A percentile compares a stretch with the other conserved stretches of the same genome.
These are phyloP conservation scores for Pangasianodon gigas DNA, from an alignment of 2,113 vertebrate species.

Conservation along the genomic window DNA sequence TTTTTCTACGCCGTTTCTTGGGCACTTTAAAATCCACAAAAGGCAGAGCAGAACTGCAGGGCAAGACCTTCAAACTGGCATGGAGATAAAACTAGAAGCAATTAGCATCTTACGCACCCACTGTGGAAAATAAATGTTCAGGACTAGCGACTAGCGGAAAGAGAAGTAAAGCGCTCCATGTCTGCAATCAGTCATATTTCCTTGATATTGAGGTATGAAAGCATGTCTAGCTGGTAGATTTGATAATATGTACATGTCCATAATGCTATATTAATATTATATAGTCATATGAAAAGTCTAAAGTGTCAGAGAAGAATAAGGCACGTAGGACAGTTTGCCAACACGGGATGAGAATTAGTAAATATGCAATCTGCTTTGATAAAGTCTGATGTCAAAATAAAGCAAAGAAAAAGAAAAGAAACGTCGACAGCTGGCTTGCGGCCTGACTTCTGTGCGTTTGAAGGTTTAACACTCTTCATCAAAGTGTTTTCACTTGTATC, in stretches of 20 bases:
- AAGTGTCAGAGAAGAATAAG: conserved; percentile 36
- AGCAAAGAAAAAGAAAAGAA: background rate
- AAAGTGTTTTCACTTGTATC: conserved; percentile 9
- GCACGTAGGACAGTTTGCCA: background rate
- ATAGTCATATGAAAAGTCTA: conserved; percentile 19
- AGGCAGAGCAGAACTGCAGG: background rate
- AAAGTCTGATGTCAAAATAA: background rate
- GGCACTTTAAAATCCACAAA: background rate
- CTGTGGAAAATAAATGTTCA: background rate
- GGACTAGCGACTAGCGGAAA: background rate
- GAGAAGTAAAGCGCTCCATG: conserved; percentile 2
- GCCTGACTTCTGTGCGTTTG: background rate
- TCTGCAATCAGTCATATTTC: conserved; percentile 33
- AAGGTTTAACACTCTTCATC: conserved; percentile 1
- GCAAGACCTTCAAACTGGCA: background rate
- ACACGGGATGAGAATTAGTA: background rate
- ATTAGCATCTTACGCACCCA: background rate
- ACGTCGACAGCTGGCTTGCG: background rate
- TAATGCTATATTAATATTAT: conserved; percentile 38
- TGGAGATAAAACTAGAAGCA: background rate
- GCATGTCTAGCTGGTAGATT: conserved; percentile 14
- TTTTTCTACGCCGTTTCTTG: background rate
- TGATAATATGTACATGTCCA: conserved; percentile 30
- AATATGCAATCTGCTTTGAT: background rate
- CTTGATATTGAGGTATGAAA: conserved; percentile 31